Percentiles rank a stretch among this genome's conserved stretches.
phyloP scores from a whole-genome alignment of 2,888 invertebrate genomes.

The Platynereis dumerilii region DNA sequence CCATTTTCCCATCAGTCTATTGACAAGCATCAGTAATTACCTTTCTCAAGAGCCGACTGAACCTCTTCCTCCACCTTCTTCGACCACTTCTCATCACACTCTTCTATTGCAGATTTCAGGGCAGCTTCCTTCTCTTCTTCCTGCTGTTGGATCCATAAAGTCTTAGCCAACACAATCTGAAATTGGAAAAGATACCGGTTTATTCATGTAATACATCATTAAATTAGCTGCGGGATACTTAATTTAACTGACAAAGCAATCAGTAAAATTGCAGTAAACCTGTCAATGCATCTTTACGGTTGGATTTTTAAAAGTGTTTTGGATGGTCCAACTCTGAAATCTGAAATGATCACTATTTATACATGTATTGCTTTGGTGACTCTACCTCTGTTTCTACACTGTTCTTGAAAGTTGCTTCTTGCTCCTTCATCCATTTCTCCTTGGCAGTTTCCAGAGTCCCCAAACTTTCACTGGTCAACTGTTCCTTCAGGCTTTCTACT shows the following conservation, averaged over 20 bases:
- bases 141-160: conserved; percentile 46
- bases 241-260: no score
- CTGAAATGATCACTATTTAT: no score
- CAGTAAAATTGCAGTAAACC: no score
- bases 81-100: conserved; percentile 33
- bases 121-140: conserved; percentile 24
- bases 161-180: conserved; percentile 37
- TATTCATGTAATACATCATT: no score
- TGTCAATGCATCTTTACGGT: no score
- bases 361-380: no score
- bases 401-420: conserved; percentile 7
- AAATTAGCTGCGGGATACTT: no score
- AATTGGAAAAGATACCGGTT: no score
- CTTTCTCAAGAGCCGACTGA: neutral
- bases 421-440: conserved; percentile 20
- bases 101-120: conserved; percentile 40
- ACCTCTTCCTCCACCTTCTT: conserved; percentile 11
- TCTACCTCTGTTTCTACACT: conserved; percentile 13
- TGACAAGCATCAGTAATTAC: no score
- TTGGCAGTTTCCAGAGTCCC: conserved; percentile 5
- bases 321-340: no score
- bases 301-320: no score
- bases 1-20: no score
- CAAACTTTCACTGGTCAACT: conserved; percentile 9
- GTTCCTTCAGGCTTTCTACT: conserved; percentile 4